Evolutionary conservation across 2,888 invertebrate species (phyloP), one percentile per base, ranked within the genome.

Genomic region (Geophilus truncorum): DNA sequence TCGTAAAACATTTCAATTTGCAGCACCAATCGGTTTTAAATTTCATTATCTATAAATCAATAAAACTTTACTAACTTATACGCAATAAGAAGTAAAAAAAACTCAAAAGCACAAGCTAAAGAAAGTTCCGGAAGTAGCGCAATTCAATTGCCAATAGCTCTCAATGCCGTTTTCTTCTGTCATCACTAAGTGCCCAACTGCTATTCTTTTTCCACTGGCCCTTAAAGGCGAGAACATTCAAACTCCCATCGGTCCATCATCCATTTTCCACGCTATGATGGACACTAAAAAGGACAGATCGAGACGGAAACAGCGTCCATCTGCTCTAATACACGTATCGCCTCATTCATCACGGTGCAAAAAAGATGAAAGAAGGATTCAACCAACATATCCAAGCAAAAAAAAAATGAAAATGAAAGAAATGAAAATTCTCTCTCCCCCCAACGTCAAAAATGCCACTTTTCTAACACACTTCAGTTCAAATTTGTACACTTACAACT

Each of bases 171-270:
- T 25, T 62, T 23, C 62, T 25, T 9, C 25, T 62, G 62, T 62
- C 62, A 62, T 62, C 62, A 62, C 62, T 62, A 62, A 62, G 62
- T 62, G 25, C 62, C 62, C 62, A 62, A 25, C 62, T 25, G 23
- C 62, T 62, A 23, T 62, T 62, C 62, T 62, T 62, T 62, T 62
- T 62, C 23, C 21, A 62, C 28, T 62, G 62, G 23, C 62, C 62
- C 62, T 62, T 62, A 62, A 62, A 62, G 62, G 62, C 62, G 62
- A 62, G 62, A 62, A 62, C 62, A 62, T 62, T 62, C 62, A 62
- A 62, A 62, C 62, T 45, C 45, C 45, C 62, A 23, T 62, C 62
- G 25, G 62, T 62, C 62, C 62, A 62, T 62, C 62, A 62, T 62
- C 62, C 62, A 62, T 62, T 62, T 62, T 62, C 62, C 62, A 62